These are phyloP conservation scores for Eupeodes luniger DNA, from an alignment of 2,888 invertebrate species.

Conservation along the genomic window DNA sequence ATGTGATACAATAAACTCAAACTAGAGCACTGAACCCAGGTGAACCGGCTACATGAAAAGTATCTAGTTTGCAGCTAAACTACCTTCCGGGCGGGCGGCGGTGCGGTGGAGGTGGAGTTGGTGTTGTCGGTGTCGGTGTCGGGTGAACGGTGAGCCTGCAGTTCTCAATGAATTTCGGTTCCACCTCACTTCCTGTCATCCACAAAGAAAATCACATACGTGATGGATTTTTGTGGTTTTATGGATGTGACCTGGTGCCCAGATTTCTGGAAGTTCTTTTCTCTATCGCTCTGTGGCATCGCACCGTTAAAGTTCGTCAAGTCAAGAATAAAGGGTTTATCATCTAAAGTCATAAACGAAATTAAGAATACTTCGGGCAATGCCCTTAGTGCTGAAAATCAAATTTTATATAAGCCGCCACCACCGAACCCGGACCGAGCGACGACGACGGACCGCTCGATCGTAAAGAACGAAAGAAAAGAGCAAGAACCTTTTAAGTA, in stretches of 20 bases:
- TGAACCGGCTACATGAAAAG: slow-evolving; percentile 31
- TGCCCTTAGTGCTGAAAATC: slow-evolving; percentile 34
- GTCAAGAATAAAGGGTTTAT: slow-evolving; percentile 15
- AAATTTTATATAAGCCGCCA: slow-evolving; percentile 15
- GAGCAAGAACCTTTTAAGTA: slow-evolving; percentile 73
- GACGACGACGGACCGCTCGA: too few species aligned
- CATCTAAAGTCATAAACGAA: slow-evolving; percentile 49
- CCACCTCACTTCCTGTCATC: slow-evolving; percentile 60
- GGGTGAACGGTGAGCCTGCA: background rate
- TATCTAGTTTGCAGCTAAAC: background rate
- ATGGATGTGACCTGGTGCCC: slow-evolving; percentile 72
- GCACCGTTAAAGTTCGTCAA: slow-evolving; percentile 66
- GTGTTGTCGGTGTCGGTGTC: too few species aligned
- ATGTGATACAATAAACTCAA: slow-evolving; percentile 51
- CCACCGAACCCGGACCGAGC: background rate
- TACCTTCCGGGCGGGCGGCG: slow-evolving; percentile 41
- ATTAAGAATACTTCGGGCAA: slow-evolving; percentile 33
- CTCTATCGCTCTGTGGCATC: slow-evolving; percentile 64
- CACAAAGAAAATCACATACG: slow-evolving; percentile 25
- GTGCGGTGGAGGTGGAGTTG: background rate
- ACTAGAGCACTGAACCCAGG: slow-evolving; percentile 62
- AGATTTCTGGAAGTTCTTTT: slow-evolving; percentile 56
- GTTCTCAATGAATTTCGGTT: slow-evolving; percentile 56
- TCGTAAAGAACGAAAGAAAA: background rate
- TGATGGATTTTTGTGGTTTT: slow-evolving; percentile 51